These are phyloP conservation scores for Trachelus stipa DNA, from an alignment of 2,888 invertebrate genomes.

Conservation along the genomic window DNA sequence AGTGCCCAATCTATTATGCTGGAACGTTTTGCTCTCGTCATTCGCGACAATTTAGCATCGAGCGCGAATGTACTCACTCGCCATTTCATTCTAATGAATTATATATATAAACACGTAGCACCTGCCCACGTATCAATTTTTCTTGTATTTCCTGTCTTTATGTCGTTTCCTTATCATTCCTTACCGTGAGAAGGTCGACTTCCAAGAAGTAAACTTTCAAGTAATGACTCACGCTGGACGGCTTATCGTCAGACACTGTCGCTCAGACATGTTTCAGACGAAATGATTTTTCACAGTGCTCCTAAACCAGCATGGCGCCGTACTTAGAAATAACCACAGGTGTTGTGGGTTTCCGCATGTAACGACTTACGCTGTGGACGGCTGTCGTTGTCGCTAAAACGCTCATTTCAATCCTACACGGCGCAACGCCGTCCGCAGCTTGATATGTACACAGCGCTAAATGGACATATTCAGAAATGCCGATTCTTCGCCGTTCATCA, in stretches of 20 bases:
- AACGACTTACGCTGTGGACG: no score
- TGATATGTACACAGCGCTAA: no score
- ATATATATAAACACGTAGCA: background rate
- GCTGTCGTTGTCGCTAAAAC: no score
- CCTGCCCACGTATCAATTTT: background rate
- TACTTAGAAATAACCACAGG: no score
- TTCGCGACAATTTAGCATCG: background rate
- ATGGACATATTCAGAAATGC: no score
- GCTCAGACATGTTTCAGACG: background rate
- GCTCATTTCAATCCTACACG: no score
- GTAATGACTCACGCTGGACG: background rate
- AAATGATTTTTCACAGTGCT: no score
- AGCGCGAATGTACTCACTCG: background rate
- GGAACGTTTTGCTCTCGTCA: background rate
- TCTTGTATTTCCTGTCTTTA: background rate
- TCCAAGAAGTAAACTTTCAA: background rate
- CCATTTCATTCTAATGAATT: background rate
- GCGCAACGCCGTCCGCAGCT: no score
- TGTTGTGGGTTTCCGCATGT: no score
- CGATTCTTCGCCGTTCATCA: no score
- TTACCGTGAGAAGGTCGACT: background rate
- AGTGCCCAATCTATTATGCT: background rate
- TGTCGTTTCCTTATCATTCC: background rate
- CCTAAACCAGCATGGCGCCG: no score
- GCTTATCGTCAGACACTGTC: background rate